Percentiles rank a stretch among this genome's conserved stretches.
Evolutionary conservation across 2,113 vertebrate species (phyloP).

Genomic region (Scomber colias): DNA sequence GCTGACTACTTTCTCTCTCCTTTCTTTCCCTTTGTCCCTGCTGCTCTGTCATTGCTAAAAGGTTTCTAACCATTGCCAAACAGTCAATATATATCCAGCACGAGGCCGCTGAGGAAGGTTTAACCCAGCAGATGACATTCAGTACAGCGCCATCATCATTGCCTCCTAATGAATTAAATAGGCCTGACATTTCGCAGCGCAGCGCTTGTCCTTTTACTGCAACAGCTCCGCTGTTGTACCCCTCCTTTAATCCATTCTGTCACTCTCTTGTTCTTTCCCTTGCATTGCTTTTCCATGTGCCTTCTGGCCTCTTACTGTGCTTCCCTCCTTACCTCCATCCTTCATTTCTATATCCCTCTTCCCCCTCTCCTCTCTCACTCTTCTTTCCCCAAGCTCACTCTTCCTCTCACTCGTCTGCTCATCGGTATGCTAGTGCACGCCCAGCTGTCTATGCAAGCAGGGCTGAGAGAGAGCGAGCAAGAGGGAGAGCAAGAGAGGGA

Average conservation of each 20-base stretch:
- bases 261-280: slow-evolving; percentile 45
- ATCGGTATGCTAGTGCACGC: slow-evolving; percentile 79
- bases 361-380: slow-evolving; percentile 20
- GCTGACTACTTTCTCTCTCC: slow-evolving; percentile 23
- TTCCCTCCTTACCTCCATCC: background rate
- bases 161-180: slow-evolving; percentile 81
- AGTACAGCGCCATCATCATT: slow-evolving; percentile 72
- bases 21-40: slow-evolving; percentile 31
- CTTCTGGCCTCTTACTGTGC: slow-evolving; percentile 42
- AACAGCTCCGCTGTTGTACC: slow-evolving; percentile 61
- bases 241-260: slow-evolving; percentile 59
- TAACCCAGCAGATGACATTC: slow-evolving; percentile 81
- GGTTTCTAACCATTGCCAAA: slow-evolving; percentile 57
- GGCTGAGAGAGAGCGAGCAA: slow-evolving; percentile 38
- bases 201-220: slow-evolving; percentile 71
- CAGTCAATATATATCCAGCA: slow-evolving; percentile 70
- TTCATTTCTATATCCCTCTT: slow-evolving; percentile 44
- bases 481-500: slow-evolving; percentile 19
- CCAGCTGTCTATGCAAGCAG: slow-evolving; percentile 69
- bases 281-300: slow-evolving; percentile 37
- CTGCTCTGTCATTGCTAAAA: slow-evolving; percentile 54
- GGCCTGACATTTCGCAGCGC: slow-evolving; percentile 79
- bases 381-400: background rate
- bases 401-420: slow-evolving; percentile 52
- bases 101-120: slow-evolving; percentile 62